These are phyloP conservation scores for Ahaetulla prasina DNA, from an alignment of 2,113 vertebrate species.

Conservation along the genomic window DNA sequence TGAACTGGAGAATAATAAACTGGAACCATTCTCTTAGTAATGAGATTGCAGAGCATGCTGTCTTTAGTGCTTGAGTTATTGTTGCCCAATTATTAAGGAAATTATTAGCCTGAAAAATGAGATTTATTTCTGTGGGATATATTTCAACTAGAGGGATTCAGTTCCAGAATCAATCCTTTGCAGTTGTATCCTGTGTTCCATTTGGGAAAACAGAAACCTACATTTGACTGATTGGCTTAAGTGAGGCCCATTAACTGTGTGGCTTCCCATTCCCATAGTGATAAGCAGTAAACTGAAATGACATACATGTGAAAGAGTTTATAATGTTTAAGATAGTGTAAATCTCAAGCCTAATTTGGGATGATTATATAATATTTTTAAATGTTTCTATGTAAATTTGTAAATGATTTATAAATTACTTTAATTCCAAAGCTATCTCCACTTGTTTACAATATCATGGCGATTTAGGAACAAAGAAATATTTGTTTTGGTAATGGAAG, in stretches of 20 bases:
- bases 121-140: not conserved
- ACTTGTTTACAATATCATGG: not conserved
- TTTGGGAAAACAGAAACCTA: not conserved
- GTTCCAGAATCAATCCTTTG: not conserved
- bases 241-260: not conserved
- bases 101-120: not conserved
- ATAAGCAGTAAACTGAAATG: not conserved
- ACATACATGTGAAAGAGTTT: not conserved
- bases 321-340: not conserved
- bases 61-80: not conserved
- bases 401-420: not conserved
- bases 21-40: not conserved
- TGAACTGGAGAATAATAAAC: not conserved
- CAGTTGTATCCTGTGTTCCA: not conserved
- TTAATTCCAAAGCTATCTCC: not conserved
- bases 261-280: not conserved
- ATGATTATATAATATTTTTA: not conserved
- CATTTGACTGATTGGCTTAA: not conserved
- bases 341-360: not conserved
- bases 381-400: not conserved
- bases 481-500: not conserved
- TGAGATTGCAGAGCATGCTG: not conserved
- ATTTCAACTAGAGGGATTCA: not conserved
- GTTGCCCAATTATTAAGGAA: not conserved
- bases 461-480: not conserved